Base-by-base conservation (phyloP, 2,888 invertebrate genomes). In the Globia sparganii region DNA sequence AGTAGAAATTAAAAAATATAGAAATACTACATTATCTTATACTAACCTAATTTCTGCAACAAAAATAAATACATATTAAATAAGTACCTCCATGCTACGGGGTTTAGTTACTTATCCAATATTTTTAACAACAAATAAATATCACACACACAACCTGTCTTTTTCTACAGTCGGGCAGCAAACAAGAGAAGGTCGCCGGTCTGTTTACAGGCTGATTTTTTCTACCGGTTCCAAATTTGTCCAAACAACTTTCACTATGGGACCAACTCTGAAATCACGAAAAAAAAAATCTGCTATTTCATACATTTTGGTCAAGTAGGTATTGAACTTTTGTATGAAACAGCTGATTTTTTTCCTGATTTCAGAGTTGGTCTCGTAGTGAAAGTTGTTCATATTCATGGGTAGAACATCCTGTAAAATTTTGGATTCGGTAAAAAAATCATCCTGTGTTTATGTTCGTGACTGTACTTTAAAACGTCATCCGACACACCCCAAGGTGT, bases 401-500 rank as follows among this genome's bases (percentile, higher is more conserved):
- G n/a, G n/a, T n/a, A n/a, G n/a, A n/a, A n/a, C n/a, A n/a, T n/a
- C n/a, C n/a, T n/a, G n/a, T n/a, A n/a, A n/a, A n/a, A n/a, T n/a
- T n/a, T n/a, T n/a, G n/a, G n/a, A n/a, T n/a, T n/a, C n/a, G n/a
- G n/a, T n/a, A n/a, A n/a, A n/a, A n/a, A n/a, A n/a, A n/a, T n/a
- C n/a, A n/a, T n/a, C n/a, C n/a, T n/a, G n/a, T n/a, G n/a, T 31
- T 31, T 66, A 13, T n/a, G 34, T 21, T 25, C 49, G 53, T 31
- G 72, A 72, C 37, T 53, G 34, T 72, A 72, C 74, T 53, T 53
- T 40, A 15, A 53, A 70, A 72, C 53, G 40, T n/a, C 72, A 72
- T 31, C 13, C 13, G 40, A 31, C 53, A 18, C 40, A 40, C 53
- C 28, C 28, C 49, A 53, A 53, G 43, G 15, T 43, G 15, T 15